phyloP scores from a whole-genome alignment of 2,113 vertebrate genomes.

The Mesoclemmys tuberculata region DNA sequence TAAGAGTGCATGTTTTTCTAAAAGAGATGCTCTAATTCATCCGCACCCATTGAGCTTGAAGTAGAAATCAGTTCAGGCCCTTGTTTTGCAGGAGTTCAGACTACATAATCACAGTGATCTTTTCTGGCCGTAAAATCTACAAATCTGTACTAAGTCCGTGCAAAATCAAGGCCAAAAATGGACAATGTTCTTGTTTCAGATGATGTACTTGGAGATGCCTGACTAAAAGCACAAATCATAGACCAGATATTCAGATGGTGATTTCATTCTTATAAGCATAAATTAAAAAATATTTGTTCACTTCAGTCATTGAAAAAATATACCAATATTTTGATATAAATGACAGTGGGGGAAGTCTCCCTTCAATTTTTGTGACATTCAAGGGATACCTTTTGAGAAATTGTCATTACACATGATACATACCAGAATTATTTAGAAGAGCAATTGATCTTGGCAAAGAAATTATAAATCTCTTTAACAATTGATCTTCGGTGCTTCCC shows the following conservation, averaged over 20 bases:
- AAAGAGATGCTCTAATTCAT: neutral
- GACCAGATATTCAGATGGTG: neutral
- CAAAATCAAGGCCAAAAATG: neutral
- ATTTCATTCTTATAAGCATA: neutral
- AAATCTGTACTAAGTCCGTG: neutral
- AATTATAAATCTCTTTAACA: neutral
- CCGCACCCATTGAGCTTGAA: neutral
- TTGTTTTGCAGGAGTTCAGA: neutral
- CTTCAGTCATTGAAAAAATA: neutral
- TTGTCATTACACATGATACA: neutral
- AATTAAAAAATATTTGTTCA: neutral
- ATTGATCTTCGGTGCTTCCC: neutral
- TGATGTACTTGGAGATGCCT: neutral
- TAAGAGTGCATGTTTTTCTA: neutral
- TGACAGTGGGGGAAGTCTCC: neutral
- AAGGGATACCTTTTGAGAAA: neutral
- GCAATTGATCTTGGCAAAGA: neutral
- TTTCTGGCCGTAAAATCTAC: neutral
- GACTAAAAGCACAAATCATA: neutral
- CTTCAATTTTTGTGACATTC: neutral
- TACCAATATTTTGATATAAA: neutral
- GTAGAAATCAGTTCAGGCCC: neutral
- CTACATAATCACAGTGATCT: neutral
- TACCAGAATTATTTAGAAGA: neutral
- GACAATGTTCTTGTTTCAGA: neutral